Conservation (phyloP, 2,113 vertebrate genomes). For the Felis chaus region DNA sequence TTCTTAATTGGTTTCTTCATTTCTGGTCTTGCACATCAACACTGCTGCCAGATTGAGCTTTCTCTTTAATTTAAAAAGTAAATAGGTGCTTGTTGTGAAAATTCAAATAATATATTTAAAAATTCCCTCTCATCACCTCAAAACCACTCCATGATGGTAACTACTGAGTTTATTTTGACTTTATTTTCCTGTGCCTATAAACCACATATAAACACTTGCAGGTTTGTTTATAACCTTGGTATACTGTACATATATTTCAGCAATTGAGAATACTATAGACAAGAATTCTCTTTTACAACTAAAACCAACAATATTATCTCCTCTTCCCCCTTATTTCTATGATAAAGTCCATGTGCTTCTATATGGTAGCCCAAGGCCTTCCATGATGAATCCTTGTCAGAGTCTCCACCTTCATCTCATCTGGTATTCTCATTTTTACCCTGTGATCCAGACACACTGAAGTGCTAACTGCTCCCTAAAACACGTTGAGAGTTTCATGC, state of each 20-base stretch:
- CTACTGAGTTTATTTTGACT: neutral
- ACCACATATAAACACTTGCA: neutral
- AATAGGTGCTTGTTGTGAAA: neutral
- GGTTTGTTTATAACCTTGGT: neutral
- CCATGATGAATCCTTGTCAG: neutral
- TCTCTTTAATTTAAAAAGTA: conserved; percentile 38
- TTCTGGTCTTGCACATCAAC: neutral
- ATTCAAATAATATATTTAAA: conserved; percentile 20
- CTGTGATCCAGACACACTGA: neutral
- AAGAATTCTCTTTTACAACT: neutral
- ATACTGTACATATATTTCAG: neutral
- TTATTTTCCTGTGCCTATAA: neutral
- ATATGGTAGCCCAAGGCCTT: neutral
- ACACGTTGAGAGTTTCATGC: neutral
- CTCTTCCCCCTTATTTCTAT: neutral
- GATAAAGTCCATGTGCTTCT: neutral
- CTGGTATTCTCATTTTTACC: neutral
- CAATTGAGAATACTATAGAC: neutral
- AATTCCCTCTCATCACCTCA: neutral
- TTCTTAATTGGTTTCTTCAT: conserved; percentile 27
- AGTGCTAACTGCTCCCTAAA: neutral
- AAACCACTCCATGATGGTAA: neutral
- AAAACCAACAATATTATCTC: neutral
- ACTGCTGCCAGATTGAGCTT: neutral
- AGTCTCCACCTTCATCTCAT: neutral